phyloP scores from a whole-genome alignment of 2,888 invertebrate species.

The Phengaris alcon region DNA sequence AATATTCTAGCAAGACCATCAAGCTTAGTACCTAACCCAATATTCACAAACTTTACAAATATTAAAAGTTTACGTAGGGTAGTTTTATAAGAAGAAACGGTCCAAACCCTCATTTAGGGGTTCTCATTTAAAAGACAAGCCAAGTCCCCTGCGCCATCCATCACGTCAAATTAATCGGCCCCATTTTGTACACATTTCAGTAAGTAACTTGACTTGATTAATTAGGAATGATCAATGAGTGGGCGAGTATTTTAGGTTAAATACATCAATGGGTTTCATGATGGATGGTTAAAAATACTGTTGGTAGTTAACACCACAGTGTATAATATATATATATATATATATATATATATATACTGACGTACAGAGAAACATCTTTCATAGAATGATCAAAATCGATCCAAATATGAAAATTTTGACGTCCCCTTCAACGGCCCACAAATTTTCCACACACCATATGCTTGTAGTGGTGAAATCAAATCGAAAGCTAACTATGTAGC shows the following conservation, averaged over 20 bases:
- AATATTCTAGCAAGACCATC: background rate
- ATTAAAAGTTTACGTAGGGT: background rate
- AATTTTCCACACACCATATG: too few relatives aligned
- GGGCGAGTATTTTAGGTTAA: background rate
- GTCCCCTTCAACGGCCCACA: too few relatives aligned
- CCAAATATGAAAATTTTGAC: too few relatives aligned
- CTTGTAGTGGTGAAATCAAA: too few relatives aligned
- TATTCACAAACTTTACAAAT: background rate
- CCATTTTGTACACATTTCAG: slow-evolving; percentile 13
- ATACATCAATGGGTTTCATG: background rate
- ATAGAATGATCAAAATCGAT: too few relatives aligned
- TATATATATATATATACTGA: too few relatives aligned
- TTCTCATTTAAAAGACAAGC: slow-evolving; percentile 21
- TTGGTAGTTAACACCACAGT: too few relatives aligned
- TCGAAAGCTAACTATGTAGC: too few relatives aligned
- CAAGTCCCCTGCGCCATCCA: background rate
- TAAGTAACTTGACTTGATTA: background rate
- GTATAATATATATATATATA: too few relatives aligned
- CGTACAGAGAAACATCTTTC: too few relatives aligned
- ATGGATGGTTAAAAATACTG: background rate
- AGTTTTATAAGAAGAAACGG: slow-evolving; percentile 10
- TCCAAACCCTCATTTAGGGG: background rate
- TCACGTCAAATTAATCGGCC: slow-evolving; percentile 19
- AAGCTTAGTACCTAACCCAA: background rate
- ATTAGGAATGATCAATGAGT: background rate